These are phyloP conservation scores for Phataginus tricuspis DNA, from an alignment of 2,797 vertebrate genomes.

Conservation along the genomic window DNA sequence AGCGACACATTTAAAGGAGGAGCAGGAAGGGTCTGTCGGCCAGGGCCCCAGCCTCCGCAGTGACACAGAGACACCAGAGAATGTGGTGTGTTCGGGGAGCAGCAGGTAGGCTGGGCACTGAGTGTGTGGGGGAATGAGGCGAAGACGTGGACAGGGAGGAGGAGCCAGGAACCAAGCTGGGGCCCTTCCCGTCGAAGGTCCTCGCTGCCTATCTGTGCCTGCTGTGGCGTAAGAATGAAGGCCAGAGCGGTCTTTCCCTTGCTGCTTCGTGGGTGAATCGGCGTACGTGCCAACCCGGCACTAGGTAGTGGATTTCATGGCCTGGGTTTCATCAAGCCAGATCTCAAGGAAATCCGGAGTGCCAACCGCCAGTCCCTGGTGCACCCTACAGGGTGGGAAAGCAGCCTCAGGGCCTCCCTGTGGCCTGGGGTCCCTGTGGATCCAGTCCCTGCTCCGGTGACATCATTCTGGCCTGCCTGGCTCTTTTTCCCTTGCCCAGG, in stretches of 20 bases:
- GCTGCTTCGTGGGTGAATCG: neutral
- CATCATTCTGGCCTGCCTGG: neutral
- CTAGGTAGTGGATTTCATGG: neutral
- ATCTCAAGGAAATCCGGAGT: neutral
- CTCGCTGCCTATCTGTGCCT: neutral
- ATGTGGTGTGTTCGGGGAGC: neutral
- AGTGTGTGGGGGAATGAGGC: neutral
- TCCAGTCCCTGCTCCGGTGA: neutral
- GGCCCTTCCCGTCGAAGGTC: neutral
- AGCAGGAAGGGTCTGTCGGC: neutral
- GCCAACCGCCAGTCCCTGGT: neutral
- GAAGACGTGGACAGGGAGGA: neutral
- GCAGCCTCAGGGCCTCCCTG: neutral
- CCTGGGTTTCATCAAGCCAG: neutral
- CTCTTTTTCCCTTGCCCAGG: neutral
- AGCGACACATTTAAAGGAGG: neutral
- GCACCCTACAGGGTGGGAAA: neutral
- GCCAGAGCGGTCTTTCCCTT: neutral
- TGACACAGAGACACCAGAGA: accelerated
- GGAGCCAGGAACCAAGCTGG: neutral
- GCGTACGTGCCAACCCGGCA: neutral
- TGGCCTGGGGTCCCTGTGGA: neutral
- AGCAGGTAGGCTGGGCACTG: neutral
- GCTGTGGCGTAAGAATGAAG: neutral
- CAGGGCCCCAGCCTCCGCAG: neutral